These are phyloP conservation scores for Gnatocerus cornutus DNA, from an alignment of 2,888 invertebrate genomes.

Conservation along the genomic window DNA sequence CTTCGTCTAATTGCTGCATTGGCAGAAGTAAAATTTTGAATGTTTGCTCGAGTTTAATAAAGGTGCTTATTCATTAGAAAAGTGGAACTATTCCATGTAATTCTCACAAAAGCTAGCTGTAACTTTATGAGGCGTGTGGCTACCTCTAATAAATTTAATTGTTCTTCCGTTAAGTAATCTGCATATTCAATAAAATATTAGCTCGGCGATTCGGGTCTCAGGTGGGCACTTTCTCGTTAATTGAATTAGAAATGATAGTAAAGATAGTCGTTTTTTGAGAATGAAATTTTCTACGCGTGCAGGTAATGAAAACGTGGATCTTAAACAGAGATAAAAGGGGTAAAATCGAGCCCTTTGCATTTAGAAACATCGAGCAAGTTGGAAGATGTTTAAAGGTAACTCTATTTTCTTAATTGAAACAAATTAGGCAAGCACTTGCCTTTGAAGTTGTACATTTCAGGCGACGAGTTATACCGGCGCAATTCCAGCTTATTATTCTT, in stretches of 20 bases:
- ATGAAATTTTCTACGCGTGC: slow-evolving; percentile 24
- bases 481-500: slow-evolving; percentile 67
- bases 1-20: too few species aligned
- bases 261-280: background rate
- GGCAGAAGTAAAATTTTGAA: background rate
- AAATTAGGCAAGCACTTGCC: slow-evolving; percentile 66
- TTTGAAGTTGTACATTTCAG: slow-evolving; percentile 65
- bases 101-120: slow-evolving; percentile 26
- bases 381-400: slow-evolving; percentile 65
- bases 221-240: slow-evolving; percentile 26
- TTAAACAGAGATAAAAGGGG: slow-evolving; percentile 44
- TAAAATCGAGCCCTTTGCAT: slow-evolving; percentile 47
- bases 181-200: slow-evolving; percentile 31
- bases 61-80: slow-evolving; percentile 14
- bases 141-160: slow-evolving; percentile 36
- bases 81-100: slow-evolving; percentile 26
- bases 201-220: slow-evolving; percentile 16
- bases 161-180: slow-evolving; percentile 30
- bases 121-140: slow-evolving; percentile 41
- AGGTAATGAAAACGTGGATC: slow-evolving; percentile 34
- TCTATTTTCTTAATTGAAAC: slow-evolving; percentile 69
- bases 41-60: slow-evolving; percentile 1
- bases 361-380: slow-evolving; percentile 50
- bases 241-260: background rate
- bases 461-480: slow-evolving; percentile 58